These are phyloP conservation scores for Loriculus beryllinus DNA, from an alignment of 2,797 vertebrate species.

Conservation along the genomic window DNA sequence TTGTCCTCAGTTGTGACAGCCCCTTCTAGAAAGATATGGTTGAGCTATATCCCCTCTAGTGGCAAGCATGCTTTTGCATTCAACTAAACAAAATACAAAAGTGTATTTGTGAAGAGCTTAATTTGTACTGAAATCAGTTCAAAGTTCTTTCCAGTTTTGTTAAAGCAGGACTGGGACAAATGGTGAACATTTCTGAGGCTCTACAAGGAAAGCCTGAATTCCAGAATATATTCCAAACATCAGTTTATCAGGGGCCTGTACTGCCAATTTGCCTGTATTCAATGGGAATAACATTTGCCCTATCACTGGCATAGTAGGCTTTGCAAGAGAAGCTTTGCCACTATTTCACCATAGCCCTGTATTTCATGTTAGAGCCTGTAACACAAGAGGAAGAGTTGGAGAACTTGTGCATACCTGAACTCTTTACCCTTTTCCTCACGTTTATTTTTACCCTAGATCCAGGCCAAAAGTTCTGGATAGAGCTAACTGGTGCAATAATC, in stretches of 20 bases:
- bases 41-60: conserved; percentile 35
- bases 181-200: neutral
- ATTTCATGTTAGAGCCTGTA: neutral
- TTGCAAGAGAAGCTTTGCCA: neutral
- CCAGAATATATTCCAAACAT: neutral
- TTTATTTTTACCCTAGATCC: neutral
- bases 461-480: neutral
- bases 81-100: neutral
- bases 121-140: neutral
- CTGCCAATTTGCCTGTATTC: neutral
- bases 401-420: neutral
- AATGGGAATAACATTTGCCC: neutral
- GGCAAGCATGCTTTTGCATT: neutral
- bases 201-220: neutral
- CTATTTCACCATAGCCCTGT: neutral
- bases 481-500: neutral
- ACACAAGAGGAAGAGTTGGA: neutral
- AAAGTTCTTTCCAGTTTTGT: neutral
- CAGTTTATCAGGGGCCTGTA: neutral
- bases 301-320: neutral
- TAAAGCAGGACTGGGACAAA: neutral
- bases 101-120: neutral
- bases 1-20: neutral
- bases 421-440: neutral
- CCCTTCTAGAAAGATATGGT: neutral